phyloP scores from a whole-genome alignment of 2,797 vertebrate genomes.

The Danio tinwini region DNA sequence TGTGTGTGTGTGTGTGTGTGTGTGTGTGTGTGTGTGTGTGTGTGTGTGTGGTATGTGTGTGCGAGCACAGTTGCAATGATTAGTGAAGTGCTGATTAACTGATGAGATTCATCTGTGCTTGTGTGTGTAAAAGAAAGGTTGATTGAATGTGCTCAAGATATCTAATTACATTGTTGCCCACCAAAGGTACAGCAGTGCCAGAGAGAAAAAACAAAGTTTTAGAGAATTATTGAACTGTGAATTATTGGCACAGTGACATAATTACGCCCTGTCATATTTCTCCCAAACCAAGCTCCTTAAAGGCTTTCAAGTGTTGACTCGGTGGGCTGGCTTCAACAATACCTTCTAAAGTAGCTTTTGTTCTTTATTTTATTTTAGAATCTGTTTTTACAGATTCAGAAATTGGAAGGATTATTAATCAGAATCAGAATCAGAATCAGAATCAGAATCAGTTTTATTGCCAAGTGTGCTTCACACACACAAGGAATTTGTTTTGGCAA shows the following conservation, averaged over 20 bases:
- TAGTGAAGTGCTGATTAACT: constrained; percentile 35
- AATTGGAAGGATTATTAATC: no score
- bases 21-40: background rate
- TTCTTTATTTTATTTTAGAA: no score
- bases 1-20: background rate
- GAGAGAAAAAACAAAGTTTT: constrained; percentile 2
- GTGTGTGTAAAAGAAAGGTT: background rate
- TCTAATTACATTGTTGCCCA: constrained; percentile 13
- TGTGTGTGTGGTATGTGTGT: background rate
- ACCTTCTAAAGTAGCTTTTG: background rate
- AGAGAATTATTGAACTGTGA: background rate
- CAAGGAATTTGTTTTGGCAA: no score
- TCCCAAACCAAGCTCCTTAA: constrained; percentile 26
- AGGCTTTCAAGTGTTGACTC: constrained; percentile 22
- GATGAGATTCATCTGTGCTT: background rate
- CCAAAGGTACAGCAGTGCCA: constrained; percentile 5
- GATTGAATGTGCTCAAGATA: constrained; percentile 8
- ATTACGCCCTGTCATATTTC: constrained; percentile 4
- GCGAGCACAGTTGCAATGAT: constrained; percentile 13
- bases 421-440: no score
- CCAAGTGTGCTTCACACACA: no score
- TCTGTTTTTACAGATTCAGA: no score
- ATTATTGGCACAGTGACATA: background rate
- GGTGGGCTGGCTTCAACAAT: background rate
- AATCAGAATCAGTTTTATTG: no score